Evolutionary conservation across 2,888 invertebrate genomes (phyloP).

Genomic region (Rhaphigaster nebulosa): DNA sequence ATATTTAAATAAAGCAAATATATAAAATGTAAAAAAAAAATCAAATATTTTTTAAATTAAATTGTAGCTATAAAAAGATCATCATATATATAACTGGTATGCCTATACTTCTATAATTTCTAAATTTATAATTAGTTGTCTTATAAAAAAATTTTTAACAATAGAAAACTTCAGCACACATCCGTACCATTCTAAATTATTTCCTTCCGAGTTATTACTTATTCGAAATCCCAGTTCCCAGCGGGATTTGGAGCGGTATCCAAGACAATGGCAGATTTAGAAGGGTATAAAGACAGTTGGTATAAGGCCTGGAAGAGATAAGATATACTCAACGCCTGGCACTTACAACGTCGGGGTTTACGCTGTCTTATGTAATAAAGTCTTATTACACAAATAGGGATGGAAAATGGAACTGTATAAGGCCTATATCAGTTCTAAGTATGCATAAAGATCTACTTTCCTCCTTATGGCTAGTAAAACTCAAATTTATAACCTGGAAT

Average conservation of each 20-base stretch:
- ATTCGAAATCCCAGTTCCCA: not conserved
- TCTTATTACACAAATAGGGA: slow-evolving; percentile 45
- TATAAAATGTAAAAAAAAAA: too few relatives aligned
- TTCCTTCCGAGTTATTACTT: not conserved
- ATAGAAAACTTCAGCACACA: not conserved
- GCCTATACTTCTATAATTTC: too few relatives aligned
- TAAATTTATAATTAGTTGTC: too few relatives aligned
- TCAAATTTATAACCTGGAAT: slow-evolving; percentile 44
- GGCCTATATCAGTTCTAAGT: slow-evolving; percentile 42
- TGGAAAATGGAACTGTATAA: slow-evolving; percentile 36
- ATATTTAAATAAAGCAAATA: too few relatives aligned
- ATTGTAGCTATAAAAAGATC: too few relatives aligned
- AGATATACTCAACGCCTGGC: slow-evolving; percentile 7
- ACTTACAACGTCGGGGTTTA: slow-evolving; percentile 41
- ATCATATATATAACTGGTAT: too few relatives aligned
- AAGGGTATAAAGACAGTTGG: slow-evolving; percentile 16
- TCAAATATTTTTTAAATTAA: too few relatives aligned
- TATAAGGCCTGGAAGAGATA: slow-evolving; percentile 6
- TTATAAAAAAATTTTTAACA: too few relatives aligned
- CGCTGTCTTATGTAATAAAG: slow-evolving; percentile 24
- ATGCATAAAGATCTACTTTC: slow-evolving; percentile 46
- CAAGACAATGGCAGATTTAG: slow-evolving; percentile 24
- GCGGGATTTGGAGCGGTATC: not conserved
- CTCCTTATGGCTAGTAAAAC: slow-evolving; percentile 29
- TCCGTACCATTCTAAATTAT: not conserved